Conservation (phyloP, 1,140 invertebrate genomes). For the Pseudobourletiella spinata region DNA sequence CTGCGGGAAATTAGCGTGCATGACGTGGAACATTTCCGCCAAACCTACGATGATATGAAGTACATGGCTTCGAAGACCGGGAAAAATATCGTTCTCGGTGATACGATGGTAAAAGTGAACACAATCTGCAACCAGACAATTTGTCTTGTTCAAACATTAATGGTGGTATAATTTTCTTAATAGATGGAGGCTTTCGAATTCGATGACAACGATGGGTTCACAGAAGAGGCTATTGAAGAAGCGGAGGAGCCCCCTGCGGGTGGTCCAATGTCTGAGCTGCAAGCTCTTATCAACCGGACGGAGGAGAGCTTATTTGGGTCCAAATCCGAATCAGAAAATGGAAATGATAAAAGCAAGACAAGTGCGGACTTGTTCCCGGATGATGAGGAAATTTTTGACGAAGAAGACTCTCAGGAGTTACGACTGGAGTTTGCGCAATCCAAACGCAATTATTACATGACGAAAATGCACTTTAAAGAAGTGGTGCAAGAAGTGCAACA, state of each 20-base stretch:
- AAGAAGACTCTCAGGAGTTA: conserved; percentile 29
- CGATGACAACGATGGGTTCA: conserved; percentile 44
- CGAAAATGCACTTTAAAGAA: conserved; percentile 73
- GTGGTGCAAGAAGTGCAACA: conserved; percentile 63
- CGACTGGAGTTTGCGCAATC: conserved; percentile 67
- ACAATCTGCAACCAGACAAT: background rate
- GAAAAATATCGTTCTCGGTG: conserved; percentile 38
- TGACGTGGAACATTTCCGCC: conserved; percentile 76
- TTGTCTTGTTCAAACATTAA: too few species aligned
- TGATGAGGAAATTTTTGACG: conserved; percentile 50
- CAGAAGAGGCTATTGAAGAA: conserved; percentile 37
- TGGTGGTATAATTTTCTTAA: background rate
- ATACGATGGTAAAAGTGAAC: conserved; percentile 30
- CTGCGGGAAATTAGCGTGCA: conserved; percentile 64
- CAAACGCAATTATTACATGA: conserved; percentile 85
- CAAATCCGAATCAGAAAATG: background rate
- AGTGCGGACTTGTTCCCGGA: conserved; percentile 37
- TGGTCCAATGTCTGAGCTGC: conserved; percentile 18
- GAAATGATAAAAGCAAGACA: conserved; percentile 28
- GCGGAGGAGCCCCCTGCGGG: conserved; percentile 29
- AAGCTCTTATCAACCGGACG: conserved; percentile 28
- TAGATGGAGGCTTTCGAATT: conserved; percentile 49
- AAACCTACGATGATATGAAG: conserved; percentile 72
- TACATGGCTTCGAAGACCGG: conserved; percentile 71
- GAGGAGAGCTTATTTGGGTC: background rate